Base-by-base conservation (phyloP, 2,888 invertebrate species). In the Horisme vitalbata region DNA sequence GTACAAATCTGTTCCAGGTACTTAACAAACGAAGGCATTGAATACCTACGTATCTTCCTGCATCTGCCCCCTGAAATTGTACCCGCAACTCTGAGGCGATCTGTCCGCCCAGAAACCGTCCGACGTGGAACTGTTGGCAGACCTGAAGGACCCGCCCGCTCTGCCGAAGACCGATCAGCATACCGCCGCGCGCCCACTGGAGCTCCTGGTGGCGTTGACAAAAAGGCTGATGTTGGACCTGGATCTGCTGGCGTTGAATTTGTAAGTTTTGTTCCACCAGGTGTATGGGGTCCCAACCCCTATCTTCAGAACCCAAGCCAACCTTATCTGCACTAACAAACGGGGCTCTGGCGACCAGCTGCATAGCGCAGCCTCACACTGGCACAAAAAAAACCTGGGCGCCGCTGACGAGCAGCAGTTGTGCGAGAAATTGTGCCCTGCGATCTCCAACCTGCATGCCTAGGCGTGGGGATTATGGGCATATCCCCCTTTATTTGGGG, bases 1-100 rank as follows among this genome's bases (percentile, higher is more conserved):
- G 1, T 7, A 9, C 9, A 9, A 4, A 24, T 2, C 1, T 7
- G 9, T 12, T 69, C n/a, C 60, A 93, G 93, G 93, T 98, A 97
- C 88, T 91, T 99, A 64, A 99, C 98, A 59, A 99, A 99, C 80
- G 97, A 99, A 74, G 99, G 99, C 63, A 99, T 99, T 79, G 96
- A 97, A 80, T 99, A 97, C 84, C 91, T 99, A 60, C 93, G 99
- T 60, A 95, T 95, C 74, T 99, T 96, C 89, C 93, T 99, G 57
- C 98, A 99, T 77, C 92, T 99, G 73, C 99, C 99, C 5, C 95
- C 98, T 55, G 99, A 99, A 93, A 99, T 99, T 86, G 99, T 99
- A 21, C 99, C 99, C 24, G 95, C 98, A 1, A 99, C 99, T 0
- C 91, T 99, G 59, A 99, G 98, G 90, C 93, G 97, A 57, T 97